A percentile compares a stretch with the other conserved stretches of the same genome.
Evolutionary conservation across 1,140 invertebrate genomes (phyloP).

Genomic region (Alviniconcha marisindica): DNA sequence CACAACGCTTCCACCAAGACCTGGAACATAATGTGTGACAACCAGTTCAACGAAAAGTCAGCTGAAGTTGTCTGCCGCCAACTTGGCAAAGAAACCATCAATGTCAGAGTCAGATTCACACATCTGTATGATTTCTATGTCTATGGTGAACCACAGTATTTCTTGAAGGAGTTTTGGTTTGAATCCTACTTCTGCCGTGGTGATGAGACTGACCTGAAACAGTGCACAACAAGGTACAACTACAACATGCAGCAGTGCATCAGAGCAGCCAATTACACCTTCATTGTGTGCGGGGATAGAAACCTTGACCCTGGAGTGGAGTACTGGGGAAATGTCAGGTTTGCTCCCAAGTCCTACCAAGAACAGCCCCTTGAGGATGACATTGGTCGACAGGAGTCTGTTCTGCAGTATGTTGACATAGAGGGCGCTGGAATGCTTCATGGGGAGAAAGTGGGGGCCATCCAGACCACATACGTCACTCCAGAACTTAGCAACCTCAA

Average conservation of each 20-base stretch:
- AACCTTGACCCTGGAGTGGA: constrained; percentile 83
- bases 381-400: constrained; percentile 57
- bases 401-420: constrained; percentile 90
- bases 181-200: constrained; percentile 91
- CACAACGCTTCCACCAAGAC: constrained; percentile 96
- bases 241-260: constrained; percentile 72
- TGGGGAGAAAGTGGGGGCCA: constrained; percentile 91
- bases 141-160: constrained; percentile 74
- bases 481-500: constrained; percentile 90
- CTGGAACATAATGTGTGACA: constrained; percentile 98
- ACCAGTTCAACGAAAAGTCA: constrained; percentile 84
- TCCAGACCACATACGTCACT: constrained; percentile 90
- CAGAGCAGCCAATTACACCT: constrained; percentile 90
- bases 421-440: constrained; percentile 96
- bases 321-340: constrained; percentile 98
- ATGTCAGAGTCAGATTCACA: constrained; percentile 80
- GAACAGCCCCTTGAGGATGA: constrained; percentile 77
- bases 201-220: constrained; percentile 88
- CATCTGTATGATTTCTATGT: constrained; percentile 72
- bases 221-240: constrained; percentile 87
- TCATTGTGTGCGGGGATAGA: constrained; percentile 91
- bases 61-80: constrained; percentile 90
- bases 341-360: constrained; percentile 93
- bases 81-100: constrained; percentile 92
- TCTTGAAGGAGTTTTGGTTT: constrained; percentile 87